Base-by-base conservation (phyloP, 2,888 invertebrate genomes). In the Nomada ferruginata region DNA sequence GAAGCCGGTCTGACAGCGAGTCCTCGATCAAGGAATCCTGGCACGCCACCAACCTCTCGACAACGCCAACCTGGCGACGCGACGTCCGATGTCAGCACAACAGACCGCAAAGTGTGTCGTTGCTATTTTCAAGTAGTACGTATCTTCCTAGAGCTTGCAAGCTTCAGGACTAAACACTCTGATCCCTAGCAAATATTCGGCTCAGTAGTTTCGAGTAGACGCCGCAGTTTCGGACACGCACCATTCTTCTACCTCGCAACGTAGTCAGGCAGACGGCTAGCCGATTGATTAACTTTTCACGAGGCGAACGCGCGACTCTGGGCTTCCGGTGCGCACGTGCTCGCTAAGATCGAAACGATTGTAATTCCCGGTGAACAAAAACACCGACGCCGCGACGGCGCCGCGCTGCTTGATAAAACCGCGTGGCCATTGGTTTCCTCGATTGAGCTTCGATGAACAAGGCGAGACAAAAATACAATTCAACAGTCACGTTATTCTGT, bases 41-140 rank as follows among this genome's bases (percentile, higher is more conserved):
- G 79, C 80, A 66, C 61, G 29, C 7, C 66, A 66, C 79, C 79
- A 80, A 79, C 47, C 47, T 13, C 55, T 36, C 79, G 79, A 23
- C 64, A 11, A 42, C 70, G 59, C 44, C 68, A 66, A 78, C 68
- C 63, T 64, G 79, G 69, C 77, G 69, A 66, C 75, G 63, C 77
- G 69, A 66, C 75, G 63, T 73, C 76, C 79, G 80, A 87, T 84
- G 86, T 82, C 87, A 65, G 85, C 68, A 71, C 77, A 82, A 68
- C 79, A 86, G 66, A 66, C 52, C 82, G 79, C 85, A 57, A 88
- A 85, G 83, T 87, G 87, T 80, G 85, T 89, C 86, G 78, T 88
- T 84, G 88, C 85, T 79, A 83, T 86, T 87, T 87, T 86, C 81
- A 90, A 90, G 81, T 87, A 89, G 91, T 89, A 90, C 69, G 89